These are phyloP conservation scores for Apus apus DNA, from an alignment of 2,113 vertebrate genomes.

Conservation along the genomic window DNA sequence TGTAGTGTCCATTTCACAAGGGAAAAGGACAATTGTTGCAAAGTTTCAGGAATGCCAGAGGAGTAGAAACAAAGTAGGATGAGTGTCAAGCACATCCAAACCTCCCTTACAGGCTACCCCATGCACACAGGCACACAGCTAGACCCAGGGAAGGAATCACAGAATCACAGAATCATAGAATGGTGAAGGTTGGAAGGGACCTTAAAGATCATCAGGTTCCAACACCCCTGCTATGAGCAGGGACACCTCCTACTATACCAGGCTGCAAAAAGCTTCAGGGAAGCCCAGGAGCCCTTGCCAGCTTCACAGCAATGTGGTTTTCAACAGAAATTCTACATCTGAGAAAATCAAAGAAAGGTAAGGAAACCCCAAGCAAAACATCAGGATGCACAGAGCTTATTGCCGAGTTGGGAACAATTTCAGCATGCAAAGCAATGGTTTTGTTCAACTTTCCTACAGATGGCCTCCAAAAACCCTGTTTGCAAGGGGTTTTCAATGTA, in stretches of 20 bases:
- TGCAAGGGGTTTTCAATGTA: neutral
- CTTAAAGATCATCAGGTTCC: too few relatives aligned
- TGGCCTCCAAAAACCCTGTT: neutral
- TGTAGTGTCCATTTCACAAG: neutral
- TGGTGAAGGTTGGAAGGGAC: too few relatives aligned
- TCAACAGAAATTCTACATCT: neutral
- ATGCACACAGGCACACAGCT: accelerated
- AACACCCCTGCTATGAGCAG: too few relatives aligned
- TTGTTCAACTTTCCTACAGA: neutral
- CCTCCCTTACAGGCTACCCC: neutral
- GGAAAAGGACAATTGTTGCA: neutral
- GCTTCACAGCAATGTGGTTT: neutral
- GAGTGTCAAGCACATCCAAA: neutral
- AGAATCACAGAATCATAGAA: too few relatives aligned
- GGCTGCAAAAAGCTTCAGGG: neutral
- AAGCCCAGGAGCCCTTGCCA: neutral
- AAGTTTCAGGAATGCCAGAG: neutral
- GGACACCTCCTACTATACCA: too few relatives aligned
- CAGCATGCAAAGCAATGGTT: neutral
- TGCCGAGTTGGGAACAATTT: neutral
- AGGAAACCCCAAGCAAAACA: neutral
- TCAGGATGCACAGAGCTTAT: neutral
- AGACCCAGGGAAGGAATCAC: too few relatives aligned
- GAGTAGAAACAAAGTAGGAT: neutral
- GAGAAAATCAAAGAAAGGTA: neutral